phyloP scores from a whole-genome alignment of 2,113 vertebrate genomes.

The Centropus unirufus region DNA sequence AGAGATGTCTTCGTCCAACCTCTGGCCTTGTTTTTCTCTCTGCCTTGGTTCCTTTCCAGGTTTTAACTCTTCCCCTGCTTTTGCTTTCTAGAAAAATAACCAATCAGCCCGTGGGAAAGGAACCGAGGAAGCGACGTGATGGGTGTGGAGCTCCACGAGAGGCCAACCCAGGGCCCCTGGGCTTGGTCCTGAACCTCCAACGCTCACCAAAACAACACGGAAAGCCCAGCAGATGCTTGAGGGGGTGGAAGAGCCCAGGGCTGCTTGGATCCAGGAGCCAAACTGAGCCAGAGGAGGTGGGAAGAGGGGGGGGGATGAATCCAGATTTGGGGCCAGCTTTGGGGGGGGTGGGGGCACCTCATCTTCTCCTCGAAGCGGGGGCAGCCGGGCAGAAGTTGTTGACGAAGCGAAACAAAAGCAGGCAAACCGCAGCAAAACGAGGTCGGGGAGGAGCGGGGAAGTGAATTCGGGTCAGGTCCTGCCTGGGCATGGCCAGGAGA shows the following conservation, averaged over 20 bases:
- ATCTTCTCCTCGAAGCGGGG: neutral
- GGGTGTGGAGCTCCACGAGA: neutral
- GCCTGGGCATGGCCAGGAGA: neutral
- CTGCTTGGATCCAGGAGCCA: neutral
- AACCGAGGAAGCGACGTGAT: too few relatives aligned
- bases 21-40: too few relatives aligned
- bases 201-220: neutral
- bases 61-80: too few relatives aligned
- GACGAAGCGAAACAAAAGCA: neutral
- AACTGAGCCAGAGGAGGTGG: neutral
- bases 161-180: neutral
- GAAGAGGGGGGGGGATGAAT: neutral
- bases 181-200: neutral
- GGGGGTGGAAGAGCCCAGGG: neutral
- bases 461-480: rapidly evolving
- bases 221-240: neutral
- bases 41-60: too few relatives aligned
- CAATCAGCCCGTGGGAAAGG: too few relatives aligned
- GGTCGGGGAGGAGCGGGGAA: rapidly evolving
- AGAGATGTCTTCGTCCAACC: too few relatives aligned
- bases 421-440: neutral
- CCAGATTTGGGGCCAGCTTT: neutral
- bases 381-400: neutral
- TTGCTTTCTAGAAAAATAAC: too few relatives aligned
- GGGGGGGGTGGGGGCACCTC: too few relatives aligned